Evolutionary conservation across 2,113 vertebrate species (phyloP).

Genomic region (Paramormyrops kingsleyae): DNA sequence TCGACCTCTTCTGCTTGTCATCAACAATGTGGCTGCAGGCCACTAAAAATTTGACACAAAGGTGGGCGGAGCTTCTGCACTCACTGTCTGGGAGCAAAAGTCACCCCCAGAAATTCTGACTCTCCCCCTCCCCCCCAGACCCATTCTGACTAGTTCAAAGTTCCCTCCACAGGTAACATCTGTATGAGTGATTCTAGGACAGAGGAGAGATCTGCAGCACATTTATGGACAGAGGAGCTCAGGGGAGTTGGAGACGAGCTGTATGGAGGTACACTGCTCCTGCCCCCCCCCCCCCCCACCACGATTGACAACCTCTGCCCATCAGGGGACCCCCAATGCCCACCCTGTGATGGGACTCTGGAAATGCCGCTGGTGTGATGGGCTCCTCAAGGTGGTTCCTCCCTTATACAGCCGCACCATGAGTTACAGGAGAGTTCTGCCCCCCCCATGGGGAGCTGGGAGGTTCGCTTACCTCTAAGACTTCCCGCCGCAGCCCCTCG

Average conservation of each 20-base stretch:
- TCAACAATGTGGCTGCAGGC: not conserved
- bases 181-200: not conserved
- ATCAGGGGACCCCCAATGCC: not conserved
- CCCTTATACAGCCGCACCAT: not conserved
- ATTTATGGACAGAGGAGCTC: not conserved
- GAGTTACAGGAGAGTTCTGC: not conserved
- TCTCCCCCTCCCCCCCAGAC: not conserved
- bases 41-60: not conserved
- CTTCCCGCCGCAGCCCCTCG: constrained; percentile 57
- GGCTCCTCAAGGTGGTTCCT: not conserved
- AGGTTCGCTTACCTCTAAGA: constrained; percentile 72
- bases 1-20: not conserved
- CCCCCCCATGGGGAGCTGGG: not conserved
- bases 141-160: not conserved
- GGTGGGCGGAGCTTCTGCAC: not conserved
- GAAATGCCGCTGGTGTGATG: not conserved
- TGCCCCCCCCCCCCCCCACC: not conserved
- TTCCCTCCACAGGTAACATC: not conserved
- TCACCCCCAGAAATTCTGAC: not conserved
- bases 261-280: not conserved
- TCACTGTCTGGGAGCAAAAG: not conserved
- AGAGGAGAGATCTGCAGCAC: not conserved
- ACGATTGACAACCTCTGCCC: too few relatives aligned
- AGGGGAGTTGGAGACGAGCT: not conserved
- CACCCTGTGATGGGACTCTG: not conserved